These are phyloP conservation scores for Pristiophorus japonicus DNA, from an alignment of 2,113 vertebrate genomes.

Conservation along the genomic window DNA sequence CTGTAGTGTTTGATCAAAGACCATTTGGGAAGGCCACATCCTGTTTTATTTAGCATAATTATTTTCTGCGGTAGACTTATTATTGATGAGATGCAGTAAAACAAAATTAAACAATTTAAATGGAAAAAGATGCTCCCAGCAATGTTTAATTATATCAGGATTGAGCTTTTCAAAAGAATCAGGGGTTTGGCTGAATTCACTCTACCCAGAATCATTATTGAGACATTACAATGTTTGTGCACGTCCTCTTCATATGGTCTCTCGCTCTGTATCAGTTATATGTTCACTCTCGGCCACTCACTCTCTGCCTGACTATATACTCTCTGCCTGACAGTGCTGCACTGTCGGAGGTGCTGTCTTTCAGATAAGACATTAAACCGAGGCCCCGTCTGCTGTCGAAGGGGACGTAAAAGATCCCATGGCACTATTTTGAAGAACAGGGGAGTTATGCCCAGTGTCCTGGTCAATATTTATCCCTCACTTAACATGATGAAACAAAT, in stretches of 20 bases:
- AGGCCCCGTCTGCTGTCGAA: too few relatives aligned
- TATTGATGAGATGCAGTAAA: not conserved
- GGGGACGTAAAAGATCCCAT: too few relatives aligned
- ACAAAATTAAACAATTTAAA: not conserved
- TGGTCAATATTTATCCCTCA: too few relatives aligned
- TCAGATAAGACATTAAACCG: too few relatives aligned
- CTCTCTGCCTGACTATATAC: not conserved
- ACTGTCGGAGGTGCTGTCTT: too few relatives aligned
- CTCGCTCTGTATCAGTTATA: not conserved
- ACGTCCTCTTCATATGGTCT: not conserved
- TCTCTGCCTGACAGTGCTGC: too few relatives aligned
- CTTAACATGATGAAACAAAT: too few relatives aligned
- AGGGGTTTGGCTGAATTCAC: not conserved
- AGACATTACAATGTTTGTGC: not conserved
- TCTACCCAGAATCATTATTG: not conserved
- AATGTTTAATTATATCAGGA: not conserved
- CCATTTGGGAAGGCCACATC: not conserved
- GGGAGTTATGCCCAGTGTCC: too few relatives aligned
- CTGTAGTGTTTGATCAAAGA: not conserved
- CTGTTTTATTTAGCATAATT: not conserved
- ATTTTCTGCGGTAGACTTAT: not conserved
- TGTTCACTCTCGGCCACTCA: not conserved
- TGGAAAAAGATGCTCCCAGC: not conserved
- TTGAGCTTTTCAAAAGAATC: not conserved
- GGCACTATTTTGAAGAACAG: too few relatives aligned